phyloP scores from a whole-genome alignment of 2,888 invertebrate genomes.

The Creontiades dilutus region DNA sequence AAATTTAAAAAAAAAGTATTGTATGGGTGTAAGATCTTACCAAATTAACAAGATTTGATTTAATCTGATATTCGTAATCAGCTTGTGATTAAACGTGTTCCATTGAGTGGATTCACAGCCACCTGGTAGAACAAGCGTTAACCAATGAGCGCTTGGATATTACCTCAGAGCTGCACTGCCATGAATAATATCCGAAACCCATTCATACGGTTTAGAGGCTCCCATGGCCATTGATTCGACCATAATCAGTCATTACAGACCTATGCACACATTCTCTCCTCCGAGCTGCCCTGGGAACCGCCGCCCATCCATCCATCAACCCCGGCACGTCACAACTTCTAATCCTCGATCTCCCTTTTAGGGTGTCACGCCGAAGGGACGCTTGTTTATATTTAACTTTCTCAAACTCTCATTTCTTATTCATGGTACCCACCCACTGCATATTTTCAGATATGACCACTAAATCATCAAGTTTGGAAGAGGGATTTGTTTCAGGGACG shows the following conservation, averaged over 20 bases:
- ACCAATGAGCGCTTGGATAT: not conserved
- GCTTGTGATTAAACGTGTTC: too few relatives aligned
- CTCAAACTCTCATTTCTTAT: slow-evolving; percentile 49
- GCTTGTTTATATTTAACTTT: slow-evolving; percentile 61
- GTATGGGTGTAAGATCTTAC: too few relatives aligned
- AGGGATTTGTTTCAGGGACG: not conserved
- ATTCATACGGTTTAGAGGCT: not conserved
- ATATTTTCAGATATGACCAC: slow-evolving; percentile 20
- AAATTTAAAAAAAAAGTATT: too few relatives aligned
- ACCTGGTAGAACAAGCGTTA: not conserved
- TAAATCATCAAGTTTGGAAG: slow-evolving; percentile 33
- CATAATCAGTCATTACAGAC: slow-evolving; percentile 63
- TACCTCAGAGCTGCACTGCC: not conserved
- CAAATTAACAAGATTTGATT: too few relatives aligned
- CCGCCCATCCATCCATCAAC: slow-evolving; percentile 48
- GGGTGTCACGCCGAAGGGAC: not conserved
- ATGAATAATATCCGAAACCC: slow-evolving; percentile 25
- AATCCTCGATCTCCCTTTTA: slow-evolving; percentile 11
- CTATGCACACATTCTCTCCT: slow-evolving; percentile 36
- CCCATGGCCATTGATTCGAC: slow-evolving; percentile 35
- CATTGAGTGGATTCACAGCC: not conserved
- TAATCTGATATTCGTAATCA: too few relatives aligned
- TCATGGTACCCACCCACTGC: slow-evolving; percentile 55
- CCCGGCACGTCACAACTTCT: slow-evolving; percentile 31
- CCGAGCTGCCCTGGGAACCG: not conserved